Conservation (phyloP, 2,888 invertebrate species). For the Drosophila longiperda region DNA sequence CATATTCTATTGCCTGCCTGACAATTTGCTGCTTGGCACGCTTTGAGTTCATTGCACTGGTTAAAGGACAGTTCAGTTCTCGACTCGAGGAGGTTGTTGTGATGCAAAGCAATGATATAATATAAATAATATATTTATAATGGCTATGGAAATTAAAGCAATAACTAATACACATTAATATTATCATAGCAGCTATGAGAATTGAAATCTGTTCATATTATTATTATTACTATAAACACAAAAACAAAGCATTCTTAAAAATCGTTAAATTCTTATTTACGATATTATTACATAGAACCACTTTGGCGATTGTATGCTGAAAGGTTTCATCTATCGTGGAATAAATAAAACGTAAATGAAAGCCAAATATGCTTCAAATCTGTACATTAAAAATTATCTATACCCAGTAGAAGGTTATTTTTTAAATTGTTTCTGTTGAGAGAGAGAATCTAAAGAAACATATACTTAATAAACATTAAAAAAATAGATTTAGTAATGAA, state of each 20-base stretch:
- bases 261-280: background rate
- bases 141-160: background rate
- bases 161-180: background rate
- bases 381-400: background rate
- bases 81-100: background rate
- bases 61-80: constrained; percentile 61
- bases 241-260: background rate
- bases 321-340: background rate
- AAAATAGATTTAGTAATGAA: background rate
- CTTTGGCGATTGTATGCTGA: no score
- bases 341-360: background rate
- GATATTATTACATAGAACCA: no score
- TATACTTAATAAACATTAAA: background rate
- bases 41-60: constrained; percentile 69
- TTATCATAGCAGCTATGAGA: background rate
- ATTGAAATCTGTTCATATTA: background rate
- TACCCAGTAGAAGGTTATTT: background rate
- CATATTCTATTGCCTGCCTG: constrained; percentile 11
- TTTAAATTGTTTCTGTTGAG: background rate
- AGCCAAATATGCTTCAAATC: background rate
- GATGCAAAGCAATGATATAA: background rate
- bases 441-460: background rate
- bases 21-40: constrained; percentile 46
- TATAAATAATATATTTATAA: background rate
- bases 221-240: background rate